Base-by-base conservation (phyloP, 2,113 vertebrate species). In the Canis aureus region DNA sequence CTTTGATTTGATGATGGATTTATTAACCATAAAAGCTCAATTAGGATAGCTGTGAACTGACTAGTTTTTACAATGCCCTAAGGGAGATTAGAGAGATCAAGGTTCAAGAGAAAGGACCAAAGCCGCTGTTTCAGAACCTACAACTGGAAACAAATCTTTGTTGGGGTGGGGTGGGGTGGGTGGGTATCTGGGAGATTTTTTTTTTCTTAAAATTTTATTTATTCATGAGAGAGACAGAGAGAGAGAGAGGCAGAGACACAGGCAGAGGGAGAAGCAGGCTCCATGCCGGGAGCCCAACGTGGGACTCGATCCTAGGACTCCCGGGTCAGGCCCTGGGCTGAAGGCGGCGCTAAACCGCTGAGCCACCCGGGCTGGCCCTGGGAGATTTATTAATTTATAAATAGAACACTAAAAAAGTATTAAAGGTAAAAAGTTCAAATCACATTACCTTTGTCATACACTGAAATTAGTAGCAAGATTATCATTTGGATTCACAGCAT, bases 371-470 rank as follows among this genome's bases (percentile, higher is more conserved):
- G 7, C 43, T 43, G 43, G 6, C 43, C 71, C n/a, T 91, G 35
- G 53, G 35, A 94, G 82, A 83, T 92, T 38, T 78, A 66, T 43
- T 85, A 78, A 86, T 67, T 94, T 85, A 76, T 81, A 96, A 91
- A 71, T 27, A 43, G 4, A 78, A 71, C 53, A 73, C 49, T 27
- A 60, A 73, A 78, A 74, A 59, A 62, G 43, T 23, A 81, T 29
- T 49, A 76, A 87, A 81, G 43, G 62, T 38, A 81, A 74, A 93
- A 86, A 11, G 22, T 79, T 81, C 53, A 19, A 93, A 85, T 67
- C 27, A 57, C 71, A 79, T 32, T 79, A 59, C 69, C 43, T 35
- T 35, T 84, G 35, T 84, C 87, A 71, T 4, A 4, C 20, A 32
- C 51, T 73, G 22, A 43, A 78, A 89, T 60, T 43, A 67, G 66